These are phyloP conservation scores for Coregonus ussuriensis DNA, from an alignment of 2,797 vertebrate species.

Conservation along the genomic window DNA sequence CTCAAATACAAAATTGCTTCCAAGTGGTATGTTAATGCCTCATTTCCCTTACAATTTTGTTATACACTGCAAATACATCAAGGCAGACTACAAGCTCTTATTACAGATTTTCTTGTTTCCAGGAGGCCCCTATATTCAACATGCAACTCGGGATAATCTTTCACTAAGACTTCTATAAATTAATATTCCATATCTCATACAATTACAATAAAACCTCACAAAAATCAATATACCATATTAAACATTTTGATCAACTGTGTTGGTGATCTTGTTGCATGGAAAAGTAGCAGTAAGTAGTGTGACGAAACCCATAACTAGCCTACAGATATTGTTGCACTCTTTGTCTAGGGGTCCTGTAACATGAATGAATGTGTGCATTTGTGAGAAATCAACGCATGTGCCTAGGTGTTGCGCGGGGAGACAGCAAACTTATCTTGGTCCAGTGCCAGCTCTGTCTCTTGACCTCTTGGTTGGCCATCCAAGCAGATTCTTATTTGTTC, in stretches of 20 bases:
- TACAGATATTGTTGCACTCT: no score
- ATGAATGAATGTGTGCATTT: no score
- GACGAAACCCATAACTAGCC: no score
- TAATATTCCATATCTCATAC: not conserved
- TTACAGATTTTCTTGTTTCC: not conserved
- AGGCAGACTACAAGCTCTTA: not conserved
- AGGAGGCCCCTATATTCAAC: not conserved
- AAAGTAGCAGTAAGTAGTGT: not conserved
- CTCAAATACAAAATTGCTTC: not conserved
- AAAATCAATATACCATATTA: not conserved
- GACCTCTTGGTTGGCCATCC: no score
- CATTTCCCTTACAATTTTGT: not conserved
- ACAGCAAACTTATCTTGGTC: no score
- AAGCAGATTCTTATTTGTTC: no score
- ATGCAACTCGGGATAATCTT: not conserved
- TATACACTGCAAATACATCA: not conserved
- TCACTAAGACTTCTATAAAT: not conserved
- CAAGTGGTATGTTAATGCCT: not conserved
- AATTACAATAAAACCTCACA: not conserved
- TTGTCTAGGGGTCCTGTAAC: no score
- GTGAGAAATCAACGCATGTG: no score
- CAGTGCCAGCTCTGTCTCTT: no score
- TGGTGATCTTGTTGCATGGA: not conserved
- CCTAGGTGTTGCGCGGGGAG: no score
- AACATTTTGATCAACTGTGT: not conserved